A percentile compares a stretch with the other conserved stretches of the same genome.
Evolutionary conservation across 37 sponge, comb jelly and placozoan genomes (phyloP).

Genomic region (Diacarnus erythraeanus): DNA sequence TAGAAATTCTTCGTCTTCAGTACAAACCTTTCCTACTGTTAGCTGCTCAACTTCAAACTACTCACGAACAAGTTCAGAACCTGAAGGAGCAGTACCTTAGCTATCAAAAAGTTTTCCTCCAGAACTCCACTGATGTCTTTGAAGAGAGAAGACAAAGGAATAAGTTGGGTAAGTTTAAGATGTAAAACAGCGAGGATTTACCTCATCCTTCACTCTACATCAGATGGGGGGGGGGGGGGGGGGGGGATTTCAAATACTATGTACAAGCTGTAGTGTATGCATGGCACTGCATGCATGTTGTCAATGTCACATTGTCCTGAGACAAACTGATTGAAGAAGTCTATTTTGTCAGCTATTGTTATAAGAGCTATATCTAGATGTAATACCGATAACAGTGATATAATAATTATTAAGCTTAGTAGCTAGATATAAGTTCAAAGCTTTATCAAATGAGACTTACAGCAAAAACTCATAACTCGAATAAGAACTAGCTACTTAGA

Average conservation of each 20-base stretch:
- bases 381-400: too few relatives aligned
- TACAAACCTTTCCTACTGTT: constrained; percentile 69
- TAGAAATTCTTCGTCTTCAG: constrained; percentile 58
- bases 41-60: constrained; percentile 65
- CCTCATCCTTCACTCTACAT: not conserved
- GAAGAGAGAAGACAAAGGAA: constrained; percentile 32
- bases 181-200: not conserved
- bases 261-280: not conserved
- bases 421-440: too few relatives aligned
- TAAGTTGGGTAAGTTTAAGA: constrained; percentile 19
- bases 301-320: too few relatives aligned
- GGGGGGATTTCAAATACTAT: not conserved
- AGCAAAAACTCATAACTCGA: too few relatives aligned
- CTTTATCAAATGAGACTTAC: too few relatives aligned
- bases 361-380: too few relatives aligned
- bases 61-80: constrained; percentile 65
- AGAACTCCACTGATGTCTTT: constrained; percentile 79
- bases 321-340: too few relatives aligned
- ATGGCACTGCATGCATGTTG: too few relatives aligned
- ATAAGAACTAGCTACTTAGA: too few relatives aligned
- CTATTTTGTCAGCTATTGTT: too few relatives aligned
- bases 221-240: constrained; percentile 7
- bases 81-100: constrained; percentile 65
- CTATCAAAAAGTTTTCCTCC: constrained; percentile 46
- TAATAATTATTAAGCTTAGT: too few relatives aligned